Evolutionary conservation across 2,113 vertebrate species (phyloP).

Genomic region (Sialia sialis): DNA sequence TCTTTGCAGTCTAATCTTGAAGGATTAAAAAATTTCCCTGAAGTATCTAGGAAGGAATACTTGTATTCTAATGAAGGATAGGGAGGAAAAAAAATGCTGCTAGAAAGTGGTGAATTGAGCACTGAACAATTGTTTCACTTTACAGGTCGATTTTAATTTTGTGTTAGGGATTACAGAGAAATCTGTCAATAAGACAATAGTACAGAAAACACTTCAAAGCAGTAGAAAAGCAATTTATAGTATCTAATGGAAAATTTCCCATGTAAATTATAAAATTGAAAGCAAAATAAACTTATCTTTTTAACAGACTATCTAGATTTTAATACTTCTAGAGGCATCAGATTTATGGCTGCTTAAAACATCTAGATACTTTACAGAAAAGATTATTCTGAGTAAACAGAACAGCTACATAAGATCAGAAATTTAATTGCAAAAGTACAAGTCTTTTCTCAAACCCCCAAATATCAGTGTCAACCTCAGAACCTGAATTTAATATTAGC

Average conservation of each 20-base stretch:
- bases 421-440: not conserved
- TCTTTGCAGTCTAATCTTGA: not conserved
- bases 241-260: not conserved
- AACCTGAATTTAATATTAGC: not conserved
- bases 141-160: slow-evolving; percentile 74
- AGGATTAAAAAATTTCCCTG: slow-evolving; percentile 37
- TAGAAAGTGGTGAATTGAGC: slow-evolving; percentile 23
- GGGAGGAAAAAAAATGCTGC: slow-evolving; percentile 15
- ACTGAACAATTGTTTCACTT: slow-evolving; percentile 63
- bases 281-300: not conserved
- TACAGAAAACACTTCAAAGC: slow-evolving; percentile 12
- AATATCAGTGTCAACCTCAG: not conserved
- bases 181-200: slow-evolving; percentile 61
- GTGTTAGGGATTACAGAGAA: slow-evolving; percentile 63
- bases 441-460: not conserved
- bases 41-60: slow-evolving; percentile 43
- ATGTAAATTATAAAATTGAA: not conserved
- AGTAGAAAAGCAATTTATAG: not conserved
- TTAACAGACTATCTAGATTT: not conserved
- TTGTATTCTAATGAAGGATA: slow-evolving; percentile 39
- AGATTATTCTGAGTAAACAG: not conserved
- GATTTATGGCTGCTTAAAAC: not conserved
- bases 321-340: not conserved
- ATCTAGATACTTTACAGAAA: not conserved
- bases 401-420: not conserved